Evolutionary conservation across 1,140 invertebrate genomes (phyloP).

Genomic region (Babylonia areolata): DNA sequence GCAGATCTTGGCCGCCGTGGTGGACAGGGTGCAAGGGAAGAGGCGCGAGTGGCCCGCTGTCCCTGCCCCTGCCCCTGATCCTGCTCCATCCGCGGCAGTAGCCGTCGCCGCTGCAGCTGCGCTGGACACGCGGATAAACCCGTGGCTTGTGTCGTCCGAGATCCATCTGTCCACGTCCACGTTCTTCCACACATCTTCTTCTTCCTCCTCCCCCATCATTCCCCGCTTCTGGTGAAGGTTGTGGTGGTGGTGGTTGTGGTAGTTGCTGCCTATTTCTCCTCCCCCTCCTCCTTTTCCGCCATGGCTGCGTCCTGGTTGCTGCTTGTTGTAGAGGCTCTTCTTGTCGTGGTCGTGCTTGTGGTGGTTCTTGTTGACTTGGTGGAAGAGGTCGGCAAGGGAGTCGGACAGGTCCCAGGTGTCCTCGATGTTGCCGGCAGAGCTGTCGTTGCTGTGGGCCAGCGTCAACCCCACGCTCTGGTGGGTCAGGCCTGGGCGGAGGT

Average conservation of each 20-base stretch:
- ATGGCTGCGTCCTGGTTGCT: not conserved
- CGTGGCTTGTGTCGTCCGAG: slow-evolving; percentile 69
- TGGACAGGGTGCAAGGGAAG: slow-evolving; percentile 71
- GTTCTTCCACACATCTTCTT: slow-evolving; percentile 18
- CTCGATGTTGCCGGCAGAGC: slow-evolving; percentile 48
- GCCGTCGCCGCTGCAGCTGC: slow-evolving; percentile 50
- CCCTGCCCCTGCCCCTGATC: too few species aligned
- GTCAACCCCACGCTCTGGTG: slow-evolving; percentile 65
- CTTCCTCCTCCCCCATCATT: not conserved
- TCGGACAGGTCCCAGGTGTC: slow-evolving; percentile 74
- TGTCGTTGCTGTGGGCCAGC: slow-evolving; percentile 32
- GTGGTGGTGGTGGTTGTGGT: too few species aligned
- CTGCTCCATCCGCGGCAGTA: too few species aligned
- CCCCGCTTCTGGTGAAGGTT: too few species aligned
- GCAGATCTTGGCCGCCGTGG: slow-evolving; percentile 73
- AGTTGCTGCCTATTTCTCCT: not conserved
- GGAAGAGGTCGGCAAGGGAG: slow-evolving; percentile 73
- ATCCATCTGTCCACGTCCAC: slow-evolving; percentile 70
- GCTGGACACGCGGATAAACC: slow-evolving; percentile 71
- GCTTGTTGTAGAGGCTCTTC: too few species aligned
- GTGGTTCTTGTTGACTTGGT: slow-evolving; percentile 53
- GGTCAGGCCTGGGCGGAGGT: slow-evolving; percentile 56
- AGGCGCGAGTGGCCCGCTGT: slow-evolving; percentile 61
- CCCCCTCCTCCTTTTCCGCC: slow-evolving; percentile 3
- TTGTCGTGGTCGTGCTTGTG: too few species aligned